phyloP scores from a whole-genome alignment of 2,888 invertebrate species.

The Dynastes maya region DNA sequence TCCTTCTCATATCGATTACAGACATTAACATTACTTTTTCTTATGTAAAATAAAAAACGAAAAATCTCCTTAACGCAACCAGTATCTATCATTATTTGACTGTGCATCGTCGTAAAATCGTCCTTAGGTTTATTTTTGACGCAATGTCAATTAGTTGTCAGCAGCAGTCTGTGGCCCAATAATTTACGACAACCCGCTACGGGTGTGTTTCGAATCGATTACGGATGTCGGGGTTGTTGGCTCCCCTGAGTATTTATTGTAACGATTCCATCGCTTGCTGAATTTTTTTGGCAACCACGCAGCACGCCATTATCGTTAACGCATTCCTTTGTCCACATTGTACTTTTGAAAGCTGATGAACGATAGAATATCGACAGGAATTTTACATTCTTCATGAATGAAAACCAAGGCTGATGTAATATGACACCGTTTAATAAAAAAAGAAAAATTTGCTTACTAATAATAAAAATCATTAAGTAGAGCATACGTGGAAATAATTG shows the following conservation, averaged over 20 bases:
- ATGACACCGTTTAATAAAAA: background rate
- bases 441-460: too few relatives aligned
- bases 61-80: too few relatives aligned
- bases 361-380: background rate
- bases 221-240: conserved; percentile 41
- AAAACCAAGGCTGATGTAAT: background rate
- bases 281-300: conserved; percentile 30
- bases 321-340: background rate
- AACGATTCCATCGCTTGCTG: conserved; percentile 21
- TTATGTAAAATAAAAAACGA: too few relatives aligned
- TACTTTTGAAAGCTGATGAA: conserved; percentile 21
- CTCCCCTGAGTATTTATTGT: conserved; percentile 32
- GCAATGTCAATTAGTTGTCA: conserved; percentile 40
- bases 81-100: too few relatives aligned
- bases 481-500: too few relatives aligned
- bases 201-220: conserved; percentile 51
- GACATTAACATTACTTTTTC: too few relatives aligned
- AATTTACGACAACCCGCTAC: conserved; percentile 32
- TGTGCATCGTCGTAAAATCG: background rate
- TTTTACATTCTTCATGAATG: too few relatives aligned
- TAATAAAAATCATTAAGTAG: too few relatives aligned
- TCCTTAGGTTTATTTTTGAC: conserved; percentile 40
- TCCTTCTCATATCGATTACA: too few relatives aligned
- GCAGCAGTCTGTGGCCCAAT: conserved; percentile 17
- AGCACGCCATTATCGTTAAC: conserved; percentile 9